Percentiles rank a stretch among this genome's conserved stretches.
Conservation (phyloP, 92 coral and sea anemone genomes). For the Blastomussa wellsi region DNA sequence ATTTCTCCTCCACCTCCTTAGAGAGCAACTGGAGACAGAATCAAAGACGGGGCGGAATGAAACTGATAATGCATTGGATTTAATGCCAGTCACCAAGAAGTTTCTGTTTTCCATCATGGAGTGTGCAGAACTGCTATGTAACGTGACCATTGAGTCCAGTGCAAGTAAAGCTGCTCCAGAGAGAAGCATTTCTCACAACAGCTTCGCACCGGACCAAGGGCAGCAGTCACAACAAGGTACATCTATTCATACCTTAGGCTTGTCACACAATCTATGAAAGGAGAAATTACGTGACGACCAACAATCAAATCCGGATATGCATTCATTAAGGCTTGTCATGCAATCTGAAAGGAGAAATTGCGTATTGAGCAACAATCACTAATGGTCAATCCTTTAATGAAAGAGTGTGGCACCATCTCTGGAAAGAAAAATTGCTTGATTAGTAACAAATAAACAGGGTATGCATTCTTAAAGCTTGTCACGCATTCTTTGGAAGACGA, state of each 20-base stretch:
- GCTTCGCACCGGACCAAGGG: constrained; percentile 39
- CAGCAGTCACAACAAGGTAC: constrained; percentile 25
- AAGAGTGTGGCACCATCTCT: neutral
- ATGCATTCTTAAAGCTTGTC: no score
- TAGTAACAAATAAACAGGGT: no score
- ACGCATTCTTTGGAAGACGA: no score
- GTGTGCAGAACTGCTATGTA: constrained; percentile 82
- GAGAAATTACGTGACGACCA: neutral
- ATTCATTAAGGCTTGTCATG: neutral
- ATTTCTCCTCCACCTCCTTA: no score
- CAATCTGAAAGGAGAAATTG: neutral
- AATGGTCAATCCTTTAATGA: no score
- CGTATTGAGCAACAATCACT: neutral
- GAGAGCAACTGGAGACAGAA: constrained; percentile 78
- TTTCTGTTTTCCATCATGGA: constrained; percentile 82
- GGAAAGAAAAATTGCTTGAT: neutral
- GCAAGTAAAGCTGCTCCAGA: constrained; percentile 56
- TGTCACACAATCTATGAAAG: neutral
- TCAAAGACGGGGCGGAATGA: constrained; percentile 43
- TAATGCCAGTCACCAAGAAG: constrained; percentile 86
- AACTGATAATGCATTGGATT: constrained; percentile 37
- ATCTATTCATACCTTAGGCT: neutral
- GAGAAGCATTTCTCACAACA: constrained; percentile 76
- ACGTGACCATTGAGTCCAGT: constrained; percentile 73
- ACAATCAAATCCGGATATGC: no score